A percentile compares a stretch with the other conserved stretches of the same genome.
phyloP scores from a whole-genome alignment of 1,140 invertebrate species.

The Halesus radiatus region DNA sequence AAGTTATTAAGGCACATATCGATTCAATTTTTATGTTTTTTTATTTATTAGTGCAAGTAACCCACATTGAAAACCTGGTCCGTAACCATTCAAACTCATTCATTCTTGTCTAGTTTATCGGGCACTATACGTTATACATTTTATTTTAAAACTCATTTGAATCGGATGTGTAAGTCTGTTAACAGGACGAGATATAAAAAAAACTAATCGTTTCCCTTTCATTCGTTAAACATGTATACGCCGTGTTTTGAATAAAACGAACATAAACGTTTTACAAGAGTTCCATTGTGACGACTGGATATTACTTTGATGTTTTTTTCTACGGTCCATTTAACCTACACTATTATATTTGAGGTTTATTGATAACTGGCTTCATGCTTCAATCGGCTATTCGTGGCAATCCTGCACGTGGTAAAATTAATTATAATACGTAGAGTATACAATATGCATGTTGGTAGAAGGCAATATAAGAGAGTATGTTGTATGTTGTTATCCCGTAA shows the following conservation, averaged over 20 bases:
- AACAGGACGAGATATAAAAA: conserved; percentile 37
- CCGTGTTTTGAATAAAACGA: conserved; percentile 28
- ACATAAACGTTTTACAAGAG: conserved; percentile 26
- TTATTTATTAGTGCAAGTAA: too few relatives aligned
- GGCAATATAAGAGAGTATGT: too few relatives aligned
- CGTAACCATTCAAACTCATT: neutral
- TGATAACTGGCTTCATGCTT: neutral
- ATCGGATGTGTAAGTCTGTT: conserved; percentile 38
- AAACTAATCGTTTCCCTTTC: conserved; percentile 43
- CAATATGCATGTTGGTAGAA: too few relatives aligned
- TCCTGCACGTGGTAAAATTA: too few relatives aligned
- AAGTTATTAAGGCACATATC: too few relatives aligned
- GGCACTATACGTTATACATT: conserved; percentile 38
- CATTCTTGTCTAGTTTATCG: conserved; percentile 28
- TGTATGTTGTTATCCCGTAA: neutral
- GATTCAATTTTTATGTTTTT: too few relatives aligned
- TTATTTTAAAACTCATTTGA: conserved; percentile 38
- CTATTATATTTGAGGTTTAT: too few relatives aligned
- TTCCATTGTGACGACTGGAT: neutral
- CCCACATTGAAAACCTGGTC: neutral
- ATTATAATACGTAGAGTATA: too few relatives aligned
- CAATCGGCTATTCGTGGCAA: too few relatives aligned
- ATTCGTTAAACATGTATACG: conserved; percentile 34
- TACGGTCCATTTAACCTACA: neutral
- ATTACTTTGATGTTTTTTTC: conserved; percentile 15